phyloP scores from a whole-genome alignment of 2,797 vertebrate species.

The Sternotherus odoratus region DNA sequence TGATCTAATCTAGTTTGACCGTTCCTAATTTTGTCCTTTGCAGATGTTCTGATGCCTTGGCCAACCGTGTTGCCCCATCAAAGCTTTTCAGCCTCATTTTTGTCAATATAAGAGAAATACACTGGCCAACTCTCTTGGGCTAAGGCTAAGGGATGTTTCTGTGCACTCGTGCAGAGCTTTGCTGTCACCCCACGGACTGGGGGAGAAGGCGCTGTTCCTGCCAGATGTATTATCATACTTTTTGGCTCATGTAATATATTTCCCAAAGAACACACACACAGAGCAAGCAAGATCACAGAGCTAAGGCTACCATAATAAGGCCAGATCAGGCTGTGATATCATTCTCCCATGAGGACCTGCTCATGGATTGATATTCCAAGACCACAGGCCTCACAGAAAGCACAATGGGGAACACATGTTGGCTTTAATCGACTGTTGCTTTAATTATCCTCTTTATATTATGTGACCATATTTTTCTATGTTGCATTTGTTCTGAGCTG shows the following conservation, averaged over 20 bases:
- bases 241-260: neutral
- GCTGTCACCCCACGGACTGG: neutral
- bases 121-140: fast-evolving
- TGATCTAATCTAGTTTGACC: neutral
- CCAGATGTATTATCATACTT: slow-evolving; percentile 19
- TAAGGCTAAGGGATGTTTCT: fast-evolving
- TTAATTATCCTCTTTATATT: slow-evolving; percentile 19
- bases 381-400: neutral
- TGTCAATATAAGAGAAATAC: fast-evolving
- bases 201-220: neutral
- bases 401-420: slow-evolving; percentile 31
- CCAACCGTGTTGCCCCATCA: neutral
- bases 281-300: neutral
- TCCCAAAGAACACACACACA: neutral
- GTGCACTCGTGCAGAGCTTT: neutral
- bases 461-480: neutral
- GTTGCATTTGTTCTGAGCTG: neutral
- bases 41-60: neutral
- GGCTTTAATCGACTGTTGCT: neutral
- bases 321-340: slow-evolving; percentile 42
- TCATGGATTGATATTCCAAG: neutral
- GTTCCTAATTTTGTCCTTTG: neutral
- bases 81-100: neutral
- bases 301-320: neutral
- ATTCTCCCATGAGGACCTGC: neutral